Percentiles rank a stretch among this genome's conserved stretches.
Conservation (phyloP, 2,113 vertebrate species). For the Macaca mulatta region DNA sequence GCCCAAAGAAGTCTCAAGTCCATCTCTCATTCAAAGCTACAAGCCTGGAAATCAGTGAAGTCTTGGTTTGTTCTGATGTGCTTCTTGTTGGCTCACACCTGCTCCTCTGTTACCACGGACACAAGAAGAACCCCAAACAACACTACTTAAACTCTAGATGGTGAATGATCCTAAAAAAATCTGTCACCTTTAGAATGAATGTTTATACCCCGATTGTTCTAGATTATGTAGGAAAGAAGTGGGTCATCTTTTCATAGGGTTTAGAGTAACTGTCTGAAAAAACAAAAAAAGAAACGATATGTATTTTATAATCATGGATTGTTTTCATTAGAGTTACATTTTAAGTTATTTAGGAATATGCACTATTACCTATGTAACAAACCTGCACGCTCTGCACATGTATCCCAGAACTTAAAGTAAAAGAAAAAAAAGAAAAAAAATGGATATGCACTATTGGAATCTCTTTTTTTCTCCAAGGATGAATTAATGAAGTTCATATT, state of each 20-base stretch:
- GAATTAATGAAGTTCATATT: constrained; percentile 43
- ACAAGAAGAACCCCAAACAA: constrained; percentile 30
- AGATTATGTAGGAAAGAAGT: constrained; percentile 25
- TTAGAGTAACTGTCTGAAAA: background rate
- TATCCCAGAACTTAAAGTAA: too few species aligned
- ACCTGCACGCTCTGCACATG: too few species aligned
- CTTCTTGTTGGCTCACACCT: constrained; percentile 5
- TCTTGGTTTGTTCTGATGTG: background rate
- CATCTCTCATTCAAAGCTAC: background rate
- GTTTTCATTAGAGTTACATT: constrained; percentile 38
- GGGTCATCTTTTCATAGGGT: background rate
- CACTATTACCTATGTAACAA: too few species aligned
- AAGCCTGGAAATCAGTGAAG: background rate
- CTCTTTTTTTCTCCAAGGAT: background rate
- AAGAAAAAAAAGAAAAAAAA: too few species aligned
- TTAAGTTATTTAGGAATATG: constrained; percentile 11
- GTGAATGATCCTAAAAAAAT: background rate
- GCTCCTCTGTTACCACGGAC: background rate
- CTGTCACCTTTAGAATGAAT: constrained; percentile 14
- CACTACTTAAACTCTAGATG: constrained; percentile 9
- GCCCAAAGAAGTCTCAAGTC: constrained; percentile 14
- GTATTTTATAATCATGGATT: constrained; percentile 15
- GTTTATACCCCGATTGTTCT: background rate
- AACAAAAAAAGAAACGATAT: background rate
- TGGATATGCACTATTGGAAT: background rate